Evolutionary conservation across 2,113 vertebrate species (phyloP), one percentile per base, ranked within the genome.

Genomic region (Recurvirostra avosetta): DNA sequence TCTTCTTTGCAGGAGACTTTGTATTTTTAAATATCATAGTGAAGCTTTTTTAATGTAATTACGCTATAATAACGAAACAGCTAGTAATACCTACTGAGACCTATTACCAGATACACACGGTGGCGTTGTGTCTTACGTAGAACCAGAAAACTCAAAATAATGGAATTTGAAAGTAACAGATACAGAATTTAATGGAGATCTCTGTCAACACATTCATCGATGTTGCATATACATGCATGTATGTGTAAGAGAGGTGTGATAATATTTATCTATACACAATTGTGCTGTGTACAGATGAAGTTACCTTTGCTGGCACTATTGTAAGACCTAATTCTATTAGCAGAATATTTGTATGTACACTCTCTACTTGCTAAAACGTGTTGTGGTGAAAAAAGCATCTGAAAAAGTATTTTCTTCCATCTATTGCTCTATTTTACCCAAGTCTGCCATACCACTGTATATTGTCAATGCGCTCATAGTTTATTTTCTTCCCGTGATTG

Each of bases 401-500:
- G 36, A 63, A 80, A 73, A 82, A 50, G 59, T 72, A 50, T 67
- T 62, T 81, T 86, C 12, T 30, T 78, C 43, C 36, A 63, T 47
- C 47, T 87, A 45, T 56, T 81, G 25, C 8, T 85, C 43, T 65
- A 50, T 59, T 89, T 86, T 78, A 75, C 36, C 18, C 7, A 40
- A 70, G 38, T 34, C 55, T 92, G 71, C 68, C 47, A 82, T 43
- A 55, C 3, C 2, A 56, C 27, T 89, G 85, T 86, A 78, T 86
- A 92, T 68, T 95, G n/a, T 71, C 78, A 72, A n/a, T 61, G 47
- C 1, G 3, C n/a, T 83, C 67, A 58, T 5, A 79, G 93, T 90
- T 97, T 94, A 92, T 93, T 97, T 91, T 94, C 90, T 95, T 91
- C 73, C 34, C 71, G 75, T 50, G 88, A 95, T 58, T 93, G 77